Evolutionary conservation across 2,888 invertebrate genomes (phyloP), one percentile per base, ranked within the genome.

Genomic region (Nudaria mundana): DNA sequence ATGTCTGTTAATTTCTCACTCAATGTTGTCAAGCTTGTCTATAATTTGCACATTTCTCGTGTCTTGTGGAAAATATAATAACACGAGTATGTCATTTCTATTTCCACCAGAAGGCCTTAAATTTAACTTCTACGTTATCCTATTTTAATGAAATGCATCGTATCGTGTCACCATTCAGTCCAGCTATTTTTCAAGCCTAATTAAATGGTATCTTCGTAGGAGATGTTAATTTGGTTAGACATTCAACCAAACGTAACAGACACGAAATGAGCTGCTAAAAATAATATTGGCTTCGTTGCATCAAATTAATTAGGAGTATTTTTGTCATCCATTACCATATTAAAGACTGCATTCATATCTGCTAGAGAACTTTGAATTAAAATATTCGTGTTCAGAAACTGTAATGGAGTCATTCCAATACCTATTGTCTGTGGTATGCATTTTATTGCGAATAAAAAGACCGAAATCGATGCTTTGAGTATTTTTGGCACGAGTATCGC

Each of bases 181-280:
- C 47, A 34, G 40, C 37, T 51, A 66, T 69, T 68, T 70, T 71
- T 71, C 67, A 67, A 41, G 43, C 57, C 63, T 69, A 71, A 71
- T 69, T 68, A 65, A 69, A 66, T 63, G 61, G 64, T 60, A 48
- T 59, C 48, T 40, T 52, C 50, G 39, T 48, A 48, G 33, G 41
- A 50, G 44, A 35, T 52, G 54, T 54, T 60, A 55, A 65, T 60
- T 65, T 62, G 58, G 63, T 60, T 52, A 44, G 48, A 55, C 42
- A 35, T 50, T 39, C 37, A 38, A 30, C 28, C 38, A 33, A n/a
- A 44, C 36, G 41, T 51, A 37, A 45, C 37, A 48, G 46, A 47
- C 38, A 52, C 48, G 30, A 47, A 57, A 60, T 49, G 40, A 54
- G 44, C 38, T 48, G 34, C 52, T 47, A 52, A 51, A 54, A 56